phyloP scores from a whole-genome alignment of 2,888 invertebrate species.

The Rhingia rostrata region DNA sequence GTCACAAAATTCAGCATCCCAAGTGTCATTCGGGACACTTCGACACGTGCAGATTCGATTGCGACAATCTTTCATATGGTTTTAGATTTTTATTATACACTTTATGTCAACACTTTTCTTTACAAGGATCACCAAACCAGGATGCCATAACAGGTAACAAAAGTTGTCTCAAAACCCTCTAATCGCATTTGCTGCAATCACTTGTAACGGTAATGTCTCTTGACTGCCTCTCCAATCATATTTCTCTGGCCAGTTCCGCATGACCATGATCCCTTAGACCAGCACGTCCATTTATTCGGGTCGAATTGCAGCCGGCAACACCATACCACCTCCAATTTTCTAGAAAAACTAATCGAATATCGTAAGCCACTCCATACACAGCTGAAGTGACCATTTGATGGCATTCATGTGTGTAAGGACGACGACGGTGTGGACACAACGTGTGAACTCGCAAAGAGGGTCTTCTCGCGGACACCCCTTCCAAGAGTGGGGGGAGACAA shows the following conservation, averaged over 20 bases:
- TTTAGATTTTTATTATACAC: no score
- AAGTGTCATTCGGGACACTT: no score
- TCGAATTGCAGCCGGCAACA: constrained; percentile 62
- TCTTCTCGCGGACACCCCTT: constrained; percentile 24
- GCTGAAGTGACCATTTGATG: constrained; percentile 69
- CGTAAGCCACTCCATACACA: constrained; percentile 64
- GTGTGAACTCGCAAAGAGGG: constrained; percentile 54
- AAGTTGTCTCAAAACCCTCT: constrained; percentile 39
- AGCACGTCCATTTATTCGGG: constrained; percentile 58
- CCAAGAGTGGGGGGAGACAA: constrained; percentile 75
- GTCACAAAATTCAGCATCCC: no score
- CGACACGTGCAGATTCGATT: no score
- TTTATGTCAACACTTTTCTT: not conserved
- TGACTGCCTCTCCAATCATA: constrained; percentile 41
- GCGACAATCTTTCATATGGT: no score
- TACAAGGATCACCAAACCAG: not conserved
- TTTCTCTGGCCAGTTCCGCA: constrained; percentile 18
- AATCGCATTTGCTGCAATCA: constrained; percentile 69
- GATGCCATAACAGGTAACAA: constrained; percentile 38
- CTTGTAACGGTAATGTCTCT: constrained; percentile 64
- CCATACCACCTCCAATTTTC: constrained; percentile 40
- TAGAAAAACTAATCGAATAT: constrained; percentile 69
- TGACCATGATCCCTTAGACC: constrained; percentile 46
- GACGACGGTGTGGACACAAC: constrained; percentile 33
- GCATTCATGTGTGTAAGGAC: constrained; percentile 54